Evolutionary conservation across 2,113 vertebrate genomes (phyloP).

Genomic region (Dendropsophus ebraccatus): DNA sequence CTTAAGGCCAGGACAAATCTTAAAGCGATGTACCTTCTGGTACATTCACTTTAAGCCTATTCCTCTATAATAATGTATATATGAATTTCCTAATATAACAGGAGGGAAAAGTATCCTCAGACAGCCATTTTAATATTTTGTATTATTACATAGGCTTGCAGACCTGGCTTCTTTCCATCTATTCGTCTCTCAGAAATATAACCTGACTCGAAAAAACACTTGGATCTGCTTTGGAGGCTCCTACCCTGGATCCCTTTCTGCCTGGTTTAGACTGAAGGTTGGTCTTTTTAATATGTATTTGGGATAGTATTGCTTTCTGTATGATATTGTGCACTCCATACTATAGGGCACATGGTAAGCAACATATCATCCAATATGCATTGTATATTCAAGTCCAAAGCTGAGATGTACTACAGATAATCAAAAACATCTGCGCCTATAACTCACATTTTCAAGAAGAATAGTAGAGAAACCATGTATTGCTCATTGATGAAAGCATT

Average conservation of each 20-base stretch:
- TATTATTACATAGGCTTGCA: conserved; percentile 68
- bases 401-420: background rate
- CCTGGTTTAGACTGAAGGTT: conserved; percentile 86
- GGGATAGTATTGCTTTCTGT: background rate
- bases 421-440: no score
- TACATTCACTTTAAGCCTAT: background rate
- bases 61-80: background rate
- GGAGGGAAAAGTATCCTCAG: no score
- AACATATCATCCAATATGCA: no score
- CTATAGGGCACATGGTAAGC: background rate
- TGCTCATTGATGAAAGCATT: no score
- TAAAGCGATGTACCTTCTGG: no score
- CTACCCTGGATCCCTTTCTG: conserved; percentile 82
- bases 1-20: no score
- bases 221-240: conserved; percentile 90
- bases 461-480: no score
- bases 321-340: background rate
- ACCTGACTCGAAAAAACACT: conserved; percentile 73
- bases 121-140: background rate
- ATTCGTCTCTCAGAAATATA: conserved; percentile 72
- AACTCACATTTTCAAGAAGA: background rate
- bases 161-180: conserved; percentile 76
- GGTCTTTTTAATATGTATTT: background rate
- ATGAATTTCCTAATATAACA: no score
- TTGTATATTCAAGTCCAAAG: no score